Percentiles rank a stretch among this genome's conserved stretches.
Evolutionary conservation across 1,140 invertebrate species (phyloP).

Genomic region (Pararge aegeria): DNA sequence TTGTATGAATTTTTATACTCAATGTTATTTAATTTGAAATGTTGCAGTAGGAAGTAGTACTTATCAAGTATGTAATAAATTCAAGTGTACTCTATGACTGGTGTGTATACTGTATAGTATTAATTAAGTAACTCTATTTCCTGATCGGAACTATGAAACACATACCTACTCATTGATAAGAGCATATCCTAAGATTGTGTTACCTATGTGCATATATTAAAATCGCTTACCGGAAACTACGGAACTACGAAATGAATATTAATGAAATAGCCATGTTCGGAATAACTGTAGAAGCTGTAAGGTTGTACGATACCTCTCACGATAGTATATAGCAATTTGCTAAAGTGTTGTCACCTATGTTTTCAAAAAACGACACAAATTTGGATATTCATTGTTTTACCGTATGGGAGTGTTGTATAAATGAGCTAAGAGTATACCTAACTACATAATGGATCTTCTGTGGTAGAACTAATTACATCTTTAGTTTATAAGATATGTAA

Average conservation of each 20-base stretch:
- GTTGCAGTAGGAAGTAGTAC: not conserved
- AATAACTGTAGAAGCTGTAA: not conserved
- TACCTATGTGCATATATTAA: conserved; percentile 1
- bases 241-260: not conserved
- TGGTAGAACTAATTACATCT: too few relatives aligned
- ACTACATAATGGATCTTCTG: too few relatives aligned
- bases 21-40: not conserved
- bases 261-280: not conserved
- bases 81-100: not conserved
- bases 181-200: not conserved
- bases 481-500: too few relatives aligned
- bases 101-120: not conserved
- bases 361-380: too few relatives aligned
- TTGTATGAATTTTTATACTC: not conserved
- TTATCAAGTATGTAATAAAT: not conserved
- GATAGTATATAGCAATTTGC: too few relatives aligned
- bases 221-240: not conserved
- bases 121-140: not conserved
- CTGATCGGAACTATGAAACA: too few relatives aligned
- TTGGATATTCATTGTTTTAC: too few relatives aligned
- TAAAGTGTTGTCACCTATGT: too few relatives aligned
- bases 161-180: not conserved
- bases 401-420: too few relatives aligned
- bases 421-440: too few relatives aligned
- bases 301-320: too few relatives aligned